Evolutionary conservation across 2,888 invertebrate species (phyloP).

Genomic region (Drosophila demipolita): DNA sequence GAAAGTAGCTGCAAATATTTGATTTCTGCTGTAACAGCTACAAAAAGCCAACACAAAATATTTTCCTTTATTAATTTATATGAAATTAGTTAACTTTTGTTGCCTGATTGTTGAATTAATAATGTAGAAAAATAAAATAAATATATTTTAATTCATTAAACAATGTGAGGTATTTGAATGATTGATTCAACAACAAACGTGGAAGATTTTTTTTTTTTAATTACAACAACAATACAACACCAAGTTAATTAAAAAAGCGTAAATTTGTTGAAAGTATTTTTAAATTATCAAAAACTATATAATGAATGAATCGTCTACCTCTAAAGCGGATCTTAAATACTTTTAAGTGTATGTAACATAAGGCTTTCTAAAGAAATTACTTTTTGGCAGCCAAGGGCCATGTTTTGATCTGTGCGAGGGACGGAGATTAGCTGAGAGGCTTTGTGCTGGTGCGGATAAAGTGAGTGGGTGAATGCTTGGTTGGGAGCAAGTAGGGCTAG

Average conservation of each 20-base stretch:
- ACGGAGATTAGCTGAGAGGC: not conserved
- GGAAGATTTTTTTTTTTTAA: not conserved
- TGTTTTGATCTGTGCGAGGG: slow-evolving; percentile 16
- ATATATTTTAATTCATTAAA: not conserved
- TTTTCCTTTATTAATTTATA: not conserved
- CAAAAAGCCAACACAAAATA: not conserved
- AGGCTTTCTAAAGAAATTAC: not conserved
- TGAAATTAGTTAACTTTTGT: not conserved
- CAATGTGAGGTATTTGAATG: not conserved
- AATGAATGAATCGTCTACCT: not conserved
- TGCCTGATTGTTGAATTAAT: not conserved
- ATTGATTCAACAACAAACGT: not conserved
- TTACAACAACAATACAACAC: not conserved
- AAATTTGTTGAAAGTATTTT: not conserved
- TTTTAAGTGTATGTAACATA: slow-evolving; percentile 5
- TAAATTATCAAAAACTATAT: not conserved
- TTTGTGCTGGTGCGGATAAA: not conserved
- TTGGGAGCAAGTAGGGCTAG: slow-evolving; percentile 2
- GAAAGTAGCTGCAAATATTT: not conserved
- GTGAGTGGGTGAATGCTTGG: not conserved
- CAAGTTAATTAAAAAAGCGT: not conserved
- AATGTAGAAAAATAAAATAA: not conserved
- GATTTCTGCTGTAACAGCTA: not conserved
- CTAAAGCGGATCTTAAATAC: not conserved
- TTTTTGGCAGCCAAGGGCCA: slow-evolving; percentile 15